Evolutionary conservation across 1,140 invertebrate species (phyloP).

Genomic region (Saccostrea cuccullata): DNA sequence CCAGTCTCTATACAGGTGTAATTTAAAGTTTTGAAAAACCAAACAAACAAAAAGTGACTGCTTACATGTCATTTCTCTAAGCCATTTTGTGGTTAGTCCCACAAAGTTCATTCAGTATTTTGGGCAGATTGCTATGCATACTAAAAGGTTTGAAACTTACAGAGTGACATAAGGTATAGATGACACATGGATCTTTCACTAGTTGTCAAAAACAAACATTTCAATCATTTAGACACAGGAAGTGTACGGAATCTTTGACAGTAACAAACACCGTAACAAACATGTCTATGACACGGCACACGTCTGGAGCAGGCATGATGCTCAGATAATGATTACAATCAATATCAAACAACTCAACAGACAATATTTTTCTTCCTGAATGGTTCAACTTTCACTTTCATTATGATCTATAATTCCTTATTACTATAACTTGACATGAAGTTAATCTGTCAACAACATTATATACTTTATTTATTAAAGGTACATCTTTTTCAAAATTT

Average conservation of each 20-base stretch:
- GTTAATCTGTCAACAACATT: too few species aligned
- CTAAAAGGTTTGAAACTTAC: constrained; percentile 23
- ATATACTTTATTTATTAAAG: too few species aligned
- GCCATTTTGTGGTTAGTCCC: constrained; percentile 1
- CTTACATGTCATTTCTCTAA: background rate
- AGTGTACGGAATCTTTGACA: background rate
- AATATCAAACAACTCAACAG: background rate
- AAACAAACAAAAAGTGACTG: constrained; percentile 18
- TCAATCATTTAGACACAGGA: constrained; percentile 27
- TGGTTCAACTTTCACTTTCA: background rate
- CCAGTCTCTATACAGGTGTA: background rate
- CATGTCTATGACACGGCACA: background rate
- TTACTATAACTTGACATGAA: too few species aligned
- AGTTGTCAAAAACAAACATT: constrained; percentile 18
- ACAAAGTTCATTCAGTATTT: constrained; percentile 1
- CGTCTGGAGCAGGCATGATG: background rate
- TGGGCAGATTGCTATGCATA: constrained; percentile 1
- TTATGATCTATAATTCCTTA: background rate
- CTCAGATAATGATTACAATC: background rate
- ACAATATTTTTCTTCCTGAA: background rate
- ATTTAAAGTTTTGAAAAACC: constrained; percentile 1
- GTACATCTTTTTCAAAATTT: too few species aligned
- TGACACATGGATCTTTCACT: constrained; percentile 21
- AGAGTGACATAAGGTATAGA: background rate
- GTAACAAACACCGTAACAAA: background rate